Conservation (phyloP, 2,113 vertebrate species). For the Podocnemis expansa region DNA sequence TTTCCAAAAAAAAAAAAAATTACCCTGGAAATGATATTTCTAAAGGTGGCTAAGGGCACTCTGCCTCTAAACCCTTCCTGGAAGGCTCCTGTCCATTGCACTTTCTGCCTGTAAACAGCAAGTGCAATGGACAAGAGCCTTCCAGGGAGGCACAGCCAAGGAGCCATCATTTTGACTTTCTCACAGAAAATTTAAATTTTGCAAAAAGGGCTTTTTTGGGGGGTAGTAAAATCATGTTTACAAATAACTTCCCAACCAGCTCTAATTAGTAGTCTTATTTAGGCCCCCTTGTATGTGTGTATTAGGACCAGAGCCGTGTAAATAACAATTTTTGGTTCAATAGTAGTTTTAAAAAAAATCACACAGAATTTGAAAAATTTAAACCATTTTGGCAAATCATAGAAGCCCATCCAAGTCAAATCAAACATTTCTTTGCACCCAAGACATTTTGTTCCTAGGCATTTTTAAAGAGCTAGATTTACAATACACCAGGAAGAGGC, state of each 20-base stretch:
- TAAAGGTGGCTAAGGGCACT: neutral
- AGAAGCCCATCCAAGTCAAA: neutral
- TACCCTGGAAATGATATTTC: neutral
- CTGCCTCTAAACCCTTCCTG: neutral
- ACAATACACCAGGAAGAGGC: neutral
- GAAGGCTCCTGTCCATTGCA: neutral
- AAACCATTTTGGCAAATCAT: too few relatives aligned
- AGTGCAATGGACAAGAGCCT: neutral
- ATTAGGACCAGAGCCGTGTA: neutral
- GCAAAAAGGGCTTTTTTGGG: accelerated
- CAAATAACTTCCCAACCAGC: neutral
- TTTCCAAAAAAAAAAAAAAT: neutral
- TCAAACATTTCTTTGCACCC: neutral
- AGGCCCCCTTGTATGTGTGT: neutral
- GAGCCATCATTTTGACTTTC: neutral
- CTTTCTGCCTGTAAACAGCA: neutral
- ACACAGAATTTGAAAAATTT: too few relatives aligned
- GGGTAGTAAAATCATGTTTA: neutral
- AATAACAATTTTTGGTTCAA: neutral
- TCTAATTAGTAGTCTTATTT: neutral
- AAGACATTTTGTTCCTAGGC: neutral
- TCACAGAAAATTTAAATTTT: neutral
- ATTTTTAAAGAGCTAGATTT: neutral
- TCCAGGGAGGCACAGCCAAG: neutral
- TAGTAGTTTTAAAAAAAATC: neutral